Evolutionary conservation across 2,113 vertebrate species (phyloP), one percentile per base, ranked within the genome.

Genomic region (Sander vitreus): DNA sequence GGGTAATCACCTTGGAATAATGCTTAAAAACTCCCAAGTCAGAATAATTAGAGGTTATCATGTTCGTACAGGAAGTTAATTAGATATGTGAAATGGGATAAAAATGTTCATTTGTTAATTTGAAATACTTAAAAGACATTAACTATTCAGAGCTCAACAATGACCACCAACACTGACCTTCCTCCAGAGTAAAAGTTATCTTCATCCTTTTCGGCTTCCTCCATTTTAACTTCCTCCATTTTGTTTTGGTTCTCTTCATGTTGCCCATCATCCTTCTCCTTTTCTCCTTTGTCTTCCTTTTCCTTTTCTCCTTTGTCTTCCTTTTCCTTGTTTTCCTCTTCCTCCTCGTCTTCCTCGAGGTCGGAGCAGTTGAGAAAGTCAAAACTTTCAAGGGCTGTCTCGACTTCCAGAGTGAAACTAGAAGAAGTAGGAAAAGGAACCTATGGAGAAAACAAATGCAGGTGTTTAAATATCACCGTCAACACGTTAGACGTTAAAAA

Each of bases 341-440:
- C 93, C 4, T 93, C 92, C 1, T 94, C 93, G 0, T 95, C 94
- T 62, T 98, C 96, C 2, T 98, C 97, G 12, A 97, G 93, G 90
- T 99, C 98, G 0, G 97, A 96, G 23, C 96, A 96, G 74, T 99
- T 97, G 78, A 99, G 97, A 84, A 99, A 99, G 92, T 97, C 97
- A 48, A 99, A 99, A 88, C 98, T 99, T 91, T 97, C 98, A 14
- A 99, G 95, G 0, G 97, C 98, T 0, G 97, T 97, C 80, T 99
- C 97, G 57, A 99, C 97, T 0, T 98, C 97, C 88, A 97, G 94
- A 81, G 94, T 99, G 72, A 99, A 97, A 85, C 98, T 99, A 50
- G 96, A 96, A 16, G 97, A 96, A 84, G 97, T 97, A 18, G 96
- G 96, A 83, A 96, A 97, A 73, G 95, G 54, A 0, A 93, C 96